phyloP scores from a whole-genome alignment of 1,140 invertebrate genomes.

The Solenopsis fugax region DNA sequence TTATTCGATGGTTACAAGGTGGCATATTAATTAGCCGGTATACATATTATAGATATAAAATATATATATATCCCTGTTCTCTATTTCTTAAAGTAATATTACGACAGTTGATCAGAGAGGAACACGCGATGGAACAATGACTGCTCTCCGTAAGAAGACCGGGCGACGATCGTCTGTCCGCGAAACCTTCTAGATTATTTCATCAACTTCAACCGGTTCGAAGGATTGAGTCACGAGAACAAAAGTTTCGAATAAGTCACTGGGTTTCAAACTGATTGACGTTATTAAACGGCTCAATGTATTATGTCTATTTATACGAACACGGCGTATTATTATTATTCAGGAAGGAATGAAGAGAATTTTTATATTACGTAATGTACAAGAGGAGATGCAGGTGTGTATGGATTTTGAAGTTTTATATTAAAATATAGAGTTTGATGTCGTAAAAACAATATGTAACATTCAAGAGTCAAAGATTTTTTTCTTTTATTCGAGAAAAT shows the following conservation, averaged over 20 bases:
- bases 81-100: slow-evolving; percentile 81
- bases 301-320: not conserved
- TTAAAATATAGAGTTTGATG: too few species aligned
- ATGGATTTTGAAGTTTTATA: too few species aligned
- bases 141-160: slow-evolving; percentile 14
- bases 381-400: too few species aligned
- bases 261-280: slow-evolving; percentile 64
- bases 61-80: slow-evolving; percentile 79
- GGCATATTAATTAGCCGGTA: slow-evolving; percentile 75
- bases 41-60: slow-evolving; percentile 79
- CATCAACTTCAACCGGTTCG: not conserved
- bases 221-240: not conserved
- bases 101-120: slow-evolving; percentile 73
- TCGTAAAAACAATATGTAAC: too few species aligned
- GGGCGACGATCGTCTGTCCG: not conserved
- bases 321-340: not conserved
- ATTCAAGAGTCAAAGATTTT: too few species aligned
- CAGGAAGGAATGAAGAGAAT: not conserved
- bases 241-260: not conserved
- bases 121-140: slow-evolving; percentile 18
- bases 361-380: not conserved
- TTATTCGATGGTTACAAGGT: slow-evolving; percentile 80
- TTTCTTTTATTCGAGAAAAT: too few species aligned
- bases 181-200: not conserved
- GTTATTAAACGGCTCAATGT: not conserved